Percentiles rank a stretch among this genome's conserved stretches.
phyloP scores from a whole-genome alignment of 2,888 invertebrate species.

The Aethes cnicana region DNA sequence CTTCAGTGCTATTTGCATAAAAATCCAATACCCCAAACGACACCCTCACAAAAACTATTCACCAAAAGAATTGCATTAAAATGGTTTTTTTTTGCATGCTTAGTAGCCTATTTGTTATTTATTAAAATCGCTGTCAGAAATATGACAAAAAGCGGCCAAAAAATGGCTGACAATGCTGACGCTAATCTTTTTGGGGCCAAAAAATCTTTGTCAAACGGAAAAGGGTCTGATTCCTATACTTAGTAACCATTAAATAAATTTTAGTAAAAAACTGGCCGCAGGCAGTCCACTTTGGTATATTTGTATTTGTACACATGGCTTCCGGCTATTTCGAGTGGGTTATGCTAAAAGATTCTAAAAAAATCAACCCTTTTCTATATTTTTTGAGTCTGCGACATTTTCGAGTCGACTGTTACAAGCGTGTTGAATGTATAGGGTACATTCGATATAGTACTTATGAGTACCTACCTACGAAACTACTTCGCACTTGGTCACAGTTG shows the following conservation, averaged over 20 bases:
- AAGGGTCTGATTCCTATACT: slow-evolving; percentile 72
- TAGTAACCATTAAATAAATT: slow-evolving; percentile 81
- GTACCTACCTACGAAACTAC: too few relatives aligned
- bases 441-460: too few relatives aligned
- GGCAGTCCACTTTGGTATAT: slow-evolving; percentile 77
- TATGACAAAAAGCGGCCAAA: slow-evolving; percentile 62
- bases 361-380: slow-evolving; percentile 48
- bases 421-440: too few relatives aligned
- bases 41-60: slow-evolving; percentile 41
- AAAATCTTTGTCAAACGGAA: slow-evolving; percentile 66
- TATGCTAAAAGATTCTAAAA: slow-evolving; percentile 70
- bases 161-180: slow-evolving; percentile 70
- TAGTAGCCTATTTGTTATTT: slow-evolving; percentile 72
- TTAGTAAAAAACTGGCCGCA: slow-evolving; percentile 63
- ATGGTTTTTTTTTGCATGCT: slow-evolving; percentile 54
- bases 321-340: slow-evolving; percentile 80
- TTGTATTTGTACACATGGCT: slow-evolving; percentile 81
- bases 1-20: slow-evolving; percentile 20
- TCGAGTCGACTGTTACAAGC: too few relatives aligned
- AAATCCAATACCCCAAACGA: slow-evolving; percentile 26
- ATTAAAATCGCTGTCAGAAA: slow-evolving; percentile 71
- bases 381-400: slow-evolving; percentile 50
- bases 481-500: too few relatives aligned
- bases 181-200: slow-evolving; percentile 73
- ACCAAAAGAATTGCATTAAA: slow-evolving; percentile 58